A percentile compares a stretch with the other conserved stretches of the same genome.
phyloP scores from a whole-genome alignment of 1,140 invertebrate species.

The Cydia amplana region DNA sequence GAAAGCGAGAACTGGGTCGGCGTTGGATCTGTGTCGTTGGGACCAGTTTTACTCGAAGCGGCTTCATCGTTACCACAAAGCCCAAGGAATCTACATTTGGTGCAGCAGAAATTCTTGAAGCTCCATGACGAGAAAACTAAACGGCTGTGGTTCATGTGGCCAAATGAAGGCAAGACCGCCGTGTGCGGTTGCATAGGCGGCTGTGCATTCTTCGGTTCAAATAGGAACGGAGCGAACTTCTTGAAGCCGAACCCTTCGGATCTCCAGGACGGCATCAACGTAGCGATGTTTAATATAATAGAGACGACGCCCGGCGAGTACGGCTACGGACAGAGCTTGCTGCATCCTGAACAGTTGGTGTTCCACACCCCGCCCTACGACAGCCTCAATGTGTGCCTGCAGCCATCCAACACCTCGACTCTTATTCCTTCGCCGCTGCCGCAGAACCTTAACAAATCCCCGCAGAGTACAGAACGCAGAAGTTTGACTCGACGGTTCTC shows the following conservation, averaged over 20 bases:
- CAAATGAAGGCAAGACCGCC: conserved; percentile 81
- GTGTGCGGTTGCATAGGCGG: conserved; percentile 98
- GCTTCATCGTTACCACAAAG: conserved; percentile 89
- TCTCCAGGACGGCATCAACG: conserved; percentile 89
- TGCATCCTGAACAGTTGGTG: conserved; percentile 92
- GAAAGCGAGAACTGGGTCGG: conserved; percentile 93
- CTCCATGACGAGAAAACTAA: conserved; percentile 93
- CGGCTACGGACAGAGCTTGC: conserved; percentile 96
- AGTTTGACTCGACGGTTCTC: conserved; percentile 82
- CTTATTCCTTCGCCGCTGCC: conserved; percentile 72
- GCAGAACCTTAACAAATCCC: conserved; percentile 63
- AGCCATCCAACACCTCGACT: conserved; percentile 81
- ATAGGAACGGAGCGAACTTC: conserved; percentile 91
- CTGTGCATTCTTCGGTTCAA: conserved; percentile 95
- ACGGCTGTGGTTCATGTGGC: conserved; percentile 97
- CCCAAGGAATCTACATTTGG: conserved; percentile 86
- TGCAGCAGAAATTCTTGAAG: conserved; percentile 93
- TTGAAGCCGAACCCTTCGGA: conserved; percentile 91
- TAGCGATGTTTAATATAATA: conserved; percentile 82
- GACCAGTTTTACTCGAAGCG: conserved; percentile 95
- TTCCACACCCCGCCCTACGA: conserved; percentile 94
- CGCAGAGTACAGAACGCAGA: conserved; percentile 75
- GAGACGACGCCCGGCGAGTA: conserved; percentile 80
- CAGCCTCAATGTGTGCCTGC: conserved; percentile 87
- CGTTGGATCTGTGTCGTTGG: conserved; percentile 93